These are phyloP conservation scores for Bubo bubo DNA, from an alignment of 2,113 vertebrate species.

Conservation along the genomic window DNA sequence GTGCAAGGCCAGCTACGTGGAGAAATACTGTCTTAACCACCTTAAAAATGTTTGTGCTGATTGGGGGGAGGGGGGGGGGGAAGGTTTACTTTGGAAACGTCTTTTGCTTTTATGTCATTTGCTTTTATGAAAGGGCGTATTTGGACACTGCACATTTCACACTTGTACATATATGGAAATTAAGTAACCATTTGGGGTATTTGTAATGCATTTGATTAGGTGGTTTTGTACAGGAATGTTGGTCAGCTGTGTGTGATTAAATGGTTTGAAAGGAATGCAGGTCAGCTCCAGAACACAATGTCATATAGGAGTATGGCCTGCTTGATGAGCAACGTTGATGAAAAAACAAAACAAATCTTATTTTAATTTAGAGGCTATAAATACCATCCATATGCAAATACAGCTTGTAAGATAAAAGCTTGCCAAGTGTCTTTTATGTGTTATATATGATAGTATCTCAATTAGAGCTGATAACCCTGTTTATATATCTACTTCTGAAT, in stretches of 20 bases:
- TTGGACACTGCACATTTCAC: constrained; percentile 36
- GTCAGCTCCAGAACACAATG: constrained; percentile 47
- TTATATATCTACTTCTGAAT: not conserved
- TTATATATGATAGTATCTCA: not conserved
- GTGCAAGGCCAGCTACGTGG: not conserved
- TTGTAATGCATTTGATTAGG: constrained; percentile 63
- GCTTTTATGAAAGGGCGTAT: not conserved
- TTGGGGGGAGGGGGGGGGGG: not conserved
- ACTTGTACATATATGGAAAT: constrained; percentile 55
- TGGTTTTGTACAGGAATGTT: constrained; percentile 67
- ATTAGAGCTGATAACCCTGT: not conserved
- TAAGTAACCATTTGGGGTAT: constrained; percentile 64
- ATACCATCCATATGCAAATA: constrained; percentile 12
- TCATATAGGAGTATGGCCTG: not conserved
- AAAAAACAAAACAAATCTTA: not conserved
- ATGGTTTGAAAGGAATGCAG: constrained; percentile 67
- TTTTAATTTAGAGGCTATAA: constrained; percentile 41
- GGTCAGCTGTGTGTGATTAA: constrained; percentile 73
- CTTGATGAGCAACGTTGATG: not conserved
- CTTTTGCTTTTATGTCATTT: not conserved
- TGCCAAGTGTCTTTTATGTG: not conserved
- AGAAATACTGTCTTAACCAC: not conserved
- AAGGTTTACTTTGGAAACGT: not conserved
- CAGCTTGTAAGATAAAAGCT: not conserved
- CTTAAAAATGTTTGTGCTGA: not conserved